Conservation (phyloP, 30 jellyfish, hydroid and myxozoan genomes). For the Phacellophora camtschatica region DNA sequence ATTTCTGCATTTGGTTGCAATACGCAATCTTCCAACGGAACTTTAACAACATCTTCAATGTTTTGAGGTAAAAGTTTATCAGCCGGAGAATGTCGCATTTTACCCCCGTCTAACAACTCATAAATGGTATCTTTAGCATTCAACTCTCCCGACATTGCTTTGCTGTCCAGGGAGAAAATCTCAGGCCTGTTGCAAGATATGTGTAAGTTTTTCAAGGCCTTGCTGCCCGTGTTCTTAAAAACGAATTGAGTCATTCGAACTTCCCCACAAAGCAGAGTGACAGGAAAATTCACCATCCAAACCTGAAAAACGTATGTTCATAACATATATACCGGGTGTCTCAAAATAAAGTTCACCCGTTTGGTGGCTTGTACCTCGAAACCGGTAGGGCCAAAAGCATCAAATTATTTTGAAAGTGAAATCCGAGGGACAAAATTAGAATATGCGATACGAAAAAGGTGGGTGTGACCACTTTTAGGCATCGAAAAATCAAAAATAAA, state of each 20-base stretch:
- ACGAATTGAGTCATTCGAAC: conserved; percentile 62
- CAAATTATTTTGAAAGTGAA: no score
- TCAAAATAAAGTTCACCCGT: no score
- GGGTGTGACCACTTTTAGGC: no score
- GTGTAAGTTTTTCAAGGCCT: conserved; percentile 65
- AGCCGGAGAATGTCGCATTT: conserved; percentile 27
- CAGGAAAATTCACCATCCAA: conserved; percentile 76
- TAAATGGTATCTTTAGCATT: conserved; percentile 38
- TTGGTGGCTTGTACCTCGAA: no score
- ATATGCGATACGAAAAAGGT: no score
- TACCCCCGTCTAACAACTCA: conserved; percentile 24
- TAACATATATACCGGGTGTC: no score
- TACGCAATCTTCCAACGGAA: conserved; percentile 51
- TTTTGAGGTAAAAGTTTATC: neutral
- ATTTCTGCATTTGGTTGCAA: conserved; percentile 78
- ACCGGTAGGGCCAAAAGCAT: no score
- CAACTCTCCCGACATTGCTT: conserved; percentile 3
- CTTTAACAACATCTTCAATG: conserved; percentile 24
- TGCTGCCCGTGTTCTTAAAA: conserved; percentile 67
- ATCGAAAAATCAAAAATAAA: no score
- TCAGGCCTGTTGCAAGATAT: conserved; percentile 70
- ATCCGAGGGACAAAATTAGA: no score
- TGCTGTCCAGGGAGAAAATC: conserved; percentile 56
- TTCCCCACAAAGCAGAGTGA: conserved; percentile 92
- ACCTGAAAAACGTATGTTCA: no score